Evolutionary conservation across 1,140 invertebrate species (phyloP).

Genomic region (Laupala kohalensis): DNA sequence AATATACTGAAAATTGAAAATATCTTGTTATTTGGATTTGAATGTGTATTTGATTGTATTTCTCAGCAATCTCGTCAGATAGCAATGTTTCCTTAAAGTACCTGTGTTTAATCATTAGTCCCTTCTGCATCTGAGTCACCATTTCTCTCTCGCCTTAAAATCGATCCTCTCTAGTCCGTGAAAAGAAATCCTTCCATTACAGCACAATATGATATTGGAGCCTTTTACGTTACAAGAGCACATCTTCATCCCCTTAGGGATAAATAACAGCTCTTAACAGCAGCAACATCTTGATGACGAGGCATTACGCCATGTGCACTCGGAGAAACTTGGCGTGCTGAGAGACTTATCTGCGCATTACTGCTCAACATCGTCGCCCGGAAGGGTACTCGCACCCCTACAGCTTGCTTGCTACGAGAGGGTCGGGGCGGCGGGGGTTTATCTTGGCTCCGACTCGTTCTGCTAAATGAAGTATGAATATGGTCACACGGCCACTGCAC

Average conservation of each 20-base stretch:
- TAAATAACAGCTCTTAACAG: background rate
- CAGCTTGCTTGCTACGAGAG: background rate
- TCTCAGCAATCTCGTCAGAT: too few relatives aligned
- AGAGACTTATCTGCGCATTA: background rate
- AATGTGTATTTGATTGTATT: too few relatives aligned
- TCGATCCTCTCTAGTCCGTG: too few relatives aligned
- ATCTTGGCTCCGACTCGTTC: background rate
- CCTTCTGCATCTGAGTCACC: too few relatives aligned
- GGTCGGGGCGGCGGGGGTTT: background rate
- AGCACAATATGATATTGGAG: background rate
- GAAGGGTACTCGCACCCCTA: background rate
- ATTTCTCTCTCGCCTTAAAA: too few relatives aligned
- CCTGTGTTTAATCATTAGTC: too few relatives aligned
- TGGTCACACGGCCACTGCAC: constrained; percentile 6
- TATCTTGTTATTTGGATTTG: too few relatives aligned
- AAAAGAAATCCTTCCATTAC: too few relatives aligned
- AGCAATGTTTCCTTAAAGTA: too few relatives aligned
- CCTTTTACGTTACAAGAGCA: background rate
- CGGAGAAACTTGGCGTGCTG: background rate
- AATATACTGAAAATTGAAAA: too few relatives aligned
- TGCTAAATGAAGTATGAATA: constrained; percentile 12
- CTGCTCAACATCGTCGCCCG: background rate
- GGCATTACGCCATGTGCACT: background rate
- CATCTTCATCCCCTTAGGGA: background rate
- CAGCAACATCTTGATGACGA: background rate